A percentile compares a stretch with the other conserved stretches of the same genome.
Conservation (phyloP, 2,113 vertebrate species). For the Oryzias curvinotus region DNA sequence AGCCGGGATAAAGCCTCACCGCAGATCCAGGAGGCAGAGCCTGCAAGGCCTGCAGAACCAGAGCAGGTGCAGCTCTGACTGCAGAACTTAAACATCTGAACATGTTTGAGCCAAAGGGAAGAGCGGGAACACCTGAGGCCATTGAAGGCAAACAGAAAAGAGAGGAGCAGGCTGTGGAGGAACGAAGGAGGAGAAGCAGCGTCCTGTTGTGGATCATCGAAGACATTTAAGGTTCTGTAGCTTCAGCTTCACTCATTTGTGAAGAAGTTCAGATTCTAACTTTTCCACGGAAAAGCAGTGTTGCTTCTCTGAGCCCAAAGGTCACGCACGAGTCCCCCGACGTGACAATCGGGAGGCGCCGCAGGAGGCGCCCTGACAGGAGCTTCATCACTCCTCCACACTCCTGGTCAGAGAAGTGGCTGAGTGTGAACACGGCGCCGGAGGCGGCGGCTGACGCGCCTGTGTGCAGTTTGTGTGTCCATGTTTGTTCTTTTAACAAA, state of each 20-base stretch:
- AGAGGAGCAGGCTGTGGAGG: slow-evolving; percentile 17
- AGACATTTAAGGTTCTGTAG: too few relatives aligned
- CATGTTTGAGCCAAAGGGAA: slow-evolving; percentile 61
- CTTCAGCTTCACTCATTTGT: too few relatives aligned
- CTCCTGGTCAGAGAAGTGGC: slow-evolving; percentile 20
- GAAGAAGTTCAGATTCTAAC: too few relatives aligned
- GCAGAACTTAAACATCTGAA: slow-evolving; percentile 68
- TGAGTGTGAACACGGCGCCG: slow-evolving; percentile 32
- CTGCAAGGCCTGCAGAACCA: slow-evolving; percentile 16
- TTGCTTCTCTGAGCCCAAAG: too few relatives aligned
- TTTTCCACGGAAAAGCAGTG: too few relatives aligned
- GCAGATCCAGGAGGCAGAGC: slow-evolving; percentile 24
- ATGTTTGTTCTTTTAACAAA: too few relatives aligned
- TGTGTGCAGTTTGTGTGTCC: not conserved
- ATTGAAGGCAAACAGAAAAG: slow-evolving; percentile 48
- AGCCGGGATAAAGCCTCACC: slow-evolving; percentile 32
- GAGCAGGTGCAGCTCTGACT: slow-evolving; percentile 50
- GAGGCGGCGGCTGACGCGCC: slow-evolving; percentile 22
- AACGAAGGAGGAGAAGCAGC: not conserved
- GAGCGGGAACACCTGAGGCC: slow-evolving; percentile 36
- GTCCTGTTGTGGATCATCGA: slow-evolving; percentile 7
- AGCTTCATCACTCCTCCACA: slow-evolving; percentile 23
- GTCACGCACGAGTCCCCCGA: not conserved
- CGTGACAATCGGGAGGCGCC: not conserved
- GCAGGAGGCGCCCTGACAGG: slow-evolving; percentile 13